Evolutionary conservation across 2,888 invertebrate genomes (phyloP), one percentile per base, ranked within the genome.

Genomic region (Ferrisia virgata): DNA sequence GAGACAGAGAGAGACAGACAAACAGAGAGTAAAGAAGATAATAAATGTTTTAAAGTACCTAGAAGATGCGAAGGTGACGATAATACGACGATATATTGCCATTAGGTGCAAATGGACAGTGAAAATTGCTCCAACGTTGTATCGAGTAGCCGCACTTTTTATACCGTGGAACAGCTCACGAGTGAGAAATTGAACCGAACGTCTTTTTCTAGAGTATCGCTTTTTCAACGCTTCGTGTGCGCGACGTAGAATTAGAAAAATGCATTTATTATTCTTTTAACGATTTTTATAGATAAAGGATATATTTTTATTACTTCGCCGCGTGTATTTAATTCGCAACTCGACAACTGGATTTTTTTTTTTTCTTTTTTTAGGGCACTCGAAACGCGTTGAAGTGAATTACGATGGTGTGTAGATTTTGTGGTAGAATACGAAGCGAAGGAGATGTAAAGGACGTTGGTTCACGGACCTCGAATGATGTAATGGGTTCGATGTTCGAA

Each of bases 21-120:
- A n/a, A n/a, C n/a, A n/a, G n/a, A n/a, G n/a, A n/a, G 1, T 64
- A 64, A 64, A 64, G 64, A 64, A 64, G 64, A 64, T 64, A 64
- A 64, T 64, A 28, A 64, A 64, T 64, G 64, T 28, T 28, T 39
- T 64, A 28, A 64, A 64, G 28, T 28, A 28, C 28, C 64, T 25
- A 64, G 64, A 64, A 64, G 64, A 64, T 64, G 13, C 15, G 64
- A 64, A 28, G 28, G 64, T 64, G 64, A 64, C 64, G 64, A 64
- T 64, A 64, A 64, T 64, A 64, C 64, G 28, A 64, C 64, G 31
- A 64, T 64, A 28, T 64, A 28, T 64, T 28, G 28, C 28, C 64
- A 28, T 64, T 64, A 64, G 64, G 64, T 64, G 64, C 15, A 64
- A 64, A 64, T 28, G 64, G 64, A 64, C 64, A 28, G 64, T 64